These are phyloP conservation scores for Cyanoramphus novaezelandiae DNA, from an alignment of 2,113 vertebrate genomes.

Conservation along the genomic window DNA sequence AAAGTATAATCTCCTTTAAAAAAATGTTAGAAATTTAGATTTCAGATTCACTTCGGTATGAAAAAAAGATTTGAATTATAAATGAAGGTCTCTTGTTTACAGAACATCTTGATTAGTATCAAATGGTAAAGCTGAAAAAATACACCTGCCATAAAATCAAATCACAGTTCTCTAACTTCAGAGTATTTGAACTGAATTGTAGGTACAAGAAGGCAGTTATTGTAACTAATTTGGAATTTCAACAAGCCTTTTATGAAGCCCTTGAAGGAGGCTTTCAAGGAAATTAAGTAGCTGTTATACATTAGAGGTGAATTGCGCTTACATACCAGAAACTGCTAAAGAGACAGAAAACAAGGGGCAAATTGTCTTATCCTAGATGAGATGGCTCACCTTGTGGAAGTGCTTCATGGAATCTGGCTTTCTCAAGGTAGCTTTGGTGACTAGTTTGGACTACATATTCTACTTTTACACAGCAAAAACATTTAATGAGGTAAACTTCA, in stretches of 20 bases:
- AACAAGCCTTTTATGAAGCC: background rate
- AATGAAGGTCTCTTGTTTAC: slow-evolving; percentile 21
- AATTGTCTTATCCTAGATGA: background rate
- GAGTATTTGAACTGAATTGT: background rate
- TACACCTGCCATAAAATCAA: background rate
- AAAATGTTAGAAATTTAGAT: background rate
- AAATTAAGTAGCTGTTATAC: slow-evolving; percentile 23
- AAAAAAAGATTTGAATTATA: background rate
- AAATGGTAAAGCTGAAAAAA: background rate
- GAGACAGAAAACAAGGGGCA: background rate
- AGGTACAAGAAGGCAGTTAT: background rate
- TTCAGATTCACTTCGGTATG: background rate
- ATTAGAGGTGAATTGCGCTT: background rate
- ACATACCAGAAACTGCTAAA: background rate
- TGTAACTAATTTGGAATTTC: slow-evolving; percentile 32
- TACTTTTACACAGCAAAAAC: background rate
- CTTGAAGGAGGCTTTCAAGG: slow-evolving; percentile 24
- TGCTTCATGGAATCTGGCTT: background rate
- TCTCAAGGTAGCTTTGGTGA: background rate
- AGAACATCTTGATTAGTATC: background rate
- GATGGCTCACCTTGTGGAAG: background rate
- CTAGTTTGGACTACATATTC: background rate
- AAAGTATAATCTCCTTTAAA: background rate
- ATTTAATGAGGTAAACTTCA: background rate
- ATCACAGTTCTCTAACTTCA: background rate